Percentiles rank a stretch among this genome's conserved stretches.
Conservation (phyloP, 1,140 invertebrate species). For the Neoseiulus cucumeris region DNA sequence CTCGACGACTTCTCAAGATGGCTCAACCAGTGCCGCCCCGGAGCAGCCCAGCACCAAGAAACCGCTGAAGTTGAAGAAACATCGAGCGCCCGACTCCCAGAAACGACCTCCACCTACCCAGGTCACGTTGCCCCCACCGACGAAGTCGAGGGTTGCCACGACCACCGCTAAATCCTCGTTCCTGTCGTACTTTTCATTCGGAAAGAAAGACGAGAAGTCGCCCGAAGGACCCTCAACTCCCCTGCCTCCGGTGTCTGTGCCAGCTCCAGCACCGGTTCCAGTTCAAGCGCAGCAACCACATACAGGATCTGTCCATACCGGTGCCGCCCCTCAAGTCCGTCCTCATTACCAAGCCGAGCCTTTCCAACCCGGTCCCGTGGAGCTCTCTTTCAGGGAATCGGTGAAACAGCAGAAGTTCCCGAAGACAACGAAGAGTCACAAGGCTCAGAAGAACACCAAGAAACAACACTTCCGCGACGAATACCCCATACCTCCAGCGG, state of each 20-base stretch:
- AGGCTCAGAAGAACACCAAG: not conserved
- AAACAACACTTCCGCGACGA: not conserved
- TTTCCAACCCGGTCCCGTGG: not conserved
- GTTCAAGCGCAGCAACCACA: not conserved
- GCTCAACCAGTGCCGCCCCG: not conserved
- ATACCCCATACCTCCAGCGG: not conserved
- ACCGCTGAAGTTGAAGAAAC: not conserved
- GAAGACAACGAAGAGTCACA: not conserved
- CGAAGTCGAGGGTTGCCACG: not conserved
- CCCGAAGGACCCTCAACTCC: not conserved
- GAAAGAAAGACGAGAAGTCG: not conserved
- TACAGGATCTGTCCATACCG: not conserved
- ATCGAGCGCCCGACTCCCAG: not conserved
- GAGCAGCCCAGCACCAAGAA: not conserved
- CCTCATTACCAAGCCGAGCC: not conserved
- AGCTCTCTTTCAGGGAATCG: not conserved
- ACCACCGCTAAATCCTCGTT: conserved; percentile 4
- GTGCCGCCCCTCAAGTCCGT: not conserved
- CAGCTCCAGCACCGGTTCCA: not conserved
- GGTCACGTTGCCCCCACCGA: not conserved
- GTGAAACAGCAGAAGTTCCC: conserved; percentile 8
- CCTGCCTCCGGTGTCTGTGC: not conserved
- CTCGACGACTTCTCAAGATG: too few relatives aligned
- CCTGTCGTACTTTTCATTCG: conserved; percentile 8
- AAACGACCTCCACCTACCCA: not conserved